Conservation (phyloP, 2,888 invertebrate species). For the Drosophila parthenogenetica region DNA sequence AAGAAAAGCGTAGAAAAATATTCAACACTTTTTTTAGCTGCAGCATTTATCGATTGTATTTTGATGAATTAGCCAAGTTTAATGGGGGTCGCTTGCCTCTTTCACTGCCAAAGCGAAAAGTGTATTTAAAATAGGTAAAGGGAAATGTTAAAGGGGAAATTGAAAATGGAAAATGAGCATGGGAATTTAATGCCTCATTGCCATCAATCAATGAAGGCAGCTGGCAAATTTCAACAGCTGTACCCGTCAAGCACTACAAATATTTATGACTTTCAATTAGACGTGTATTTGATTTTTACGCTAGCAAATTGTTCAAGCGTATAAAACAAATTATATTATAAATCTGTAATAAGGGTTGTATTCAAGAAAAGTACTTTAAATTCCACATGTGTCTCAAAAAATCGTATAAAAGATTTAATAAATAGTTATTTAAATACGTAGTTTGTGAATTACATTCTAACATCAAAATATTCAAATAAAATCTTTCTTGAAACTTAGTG, state of each 20-base stretch:
- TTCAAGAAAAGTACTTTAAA: too few species aligned
- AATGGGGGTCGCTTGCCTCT: conserved; percentile 21
- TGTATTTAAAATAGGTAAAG: background rate
- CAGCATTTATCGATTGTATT: conserved; percentile 59
- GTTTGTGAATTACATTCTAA: too few species aligned
- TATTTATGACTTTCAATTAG: conserved; percentile 52
- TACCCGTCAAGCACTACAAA: conserved; percentile 36
- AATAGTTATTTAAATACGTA: too few species aligned
- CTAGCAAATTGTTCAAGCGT: conserved; percentile 22
- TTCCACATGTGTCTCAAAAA: too few species aligned
- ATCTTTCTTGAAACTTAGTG: too few species aligned
- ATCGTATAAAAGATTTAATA: too few species aligned
- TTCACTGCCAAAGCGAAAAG: background rate
- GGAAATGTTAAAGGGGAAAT: background rate
- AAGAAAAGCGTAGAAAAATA: conserved; percentile 35
- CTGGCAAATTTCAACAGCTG: conserved; percentile 62
- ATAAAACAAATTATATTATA: conserved; percentile 9
- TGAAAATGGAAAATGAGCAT: conserved; percentile 1
- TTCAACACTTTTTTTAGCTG: conserved; percentile 7
- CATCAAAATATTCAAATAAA: too few species aligned
- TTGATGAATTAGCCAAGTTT: conserved; percentile 49
- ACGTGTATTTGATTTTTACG: conserved; percentile 44
- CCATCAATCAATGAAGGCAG: conserved; percentile 56
- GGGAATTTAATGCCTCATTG: conserved; percentile 22
- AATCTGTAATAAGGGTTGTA: background rate